Evolutionary conservation across 1,140 invertebrate genomes (phyloP).

Genomic region (Ylistrum balloti): DNA sequence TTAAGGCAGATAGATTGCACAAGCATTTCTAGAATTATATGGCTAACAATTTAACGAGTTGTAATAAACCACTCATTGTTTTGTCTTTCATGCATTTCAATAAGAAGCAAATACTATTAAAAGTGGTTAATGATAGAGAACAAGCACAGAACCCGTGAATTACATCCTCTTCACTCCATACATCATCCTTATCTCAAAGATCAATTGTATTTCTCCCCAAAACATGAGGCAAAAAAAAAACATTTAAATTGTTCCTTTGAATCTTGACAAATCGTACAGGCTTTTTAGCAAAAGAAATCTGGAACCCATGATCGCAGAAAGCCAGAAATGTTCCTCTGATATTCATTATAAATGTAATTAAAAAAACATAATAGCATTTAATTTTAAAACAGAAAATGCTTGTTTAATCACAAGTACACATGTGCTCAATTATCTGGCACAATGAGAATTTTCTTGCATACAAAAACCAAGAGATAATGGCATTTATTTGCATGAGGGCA

Average conservation of each 20-base stretch:
- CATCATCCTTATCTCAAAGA: not conserved
- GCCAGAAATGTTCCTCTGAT: not conserved
- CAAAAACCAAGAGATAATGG: too few species aligned
- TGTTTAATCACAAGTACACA: not conserved
- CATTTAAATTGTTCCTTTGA: not conserved
- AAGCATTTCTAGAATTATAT: constrained; percentile 8
- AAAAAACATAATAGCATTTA: not conserved
- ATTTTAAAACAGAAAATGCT: constrained; percentile 6
- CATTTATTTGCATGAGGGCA: too few species aligned
- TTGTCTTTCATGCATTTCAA: constrained; percentile 35
- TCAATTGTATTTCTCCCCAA: not conserved
- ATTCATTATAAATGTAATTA: not conserved
- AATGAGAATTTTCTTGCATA: too few species aligned
- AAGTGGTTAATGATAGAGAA: not conserved
- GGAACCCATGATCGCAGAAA: not conserved
- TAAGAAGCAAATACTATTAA: constrained; percentile 13
- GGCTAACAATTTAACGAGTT: not conserved
- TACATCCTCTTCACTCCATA: not conserved
- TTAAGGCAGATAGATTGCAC: constrained; percentile 18
- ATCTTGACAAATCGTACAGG: too few species aligned
- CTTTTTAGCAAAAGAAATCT: not conserved
- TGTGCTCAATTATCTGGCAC: not conserved
- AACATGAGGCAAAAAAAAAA: not conserved
- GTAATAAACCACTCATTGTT: constrained; percentile 10
- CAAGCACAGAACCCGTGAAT: not conserved